phyloP scores from a whole-genome alignment of 1,140 invertebrate species.

The Dinoponera quadriceps region DNA sequence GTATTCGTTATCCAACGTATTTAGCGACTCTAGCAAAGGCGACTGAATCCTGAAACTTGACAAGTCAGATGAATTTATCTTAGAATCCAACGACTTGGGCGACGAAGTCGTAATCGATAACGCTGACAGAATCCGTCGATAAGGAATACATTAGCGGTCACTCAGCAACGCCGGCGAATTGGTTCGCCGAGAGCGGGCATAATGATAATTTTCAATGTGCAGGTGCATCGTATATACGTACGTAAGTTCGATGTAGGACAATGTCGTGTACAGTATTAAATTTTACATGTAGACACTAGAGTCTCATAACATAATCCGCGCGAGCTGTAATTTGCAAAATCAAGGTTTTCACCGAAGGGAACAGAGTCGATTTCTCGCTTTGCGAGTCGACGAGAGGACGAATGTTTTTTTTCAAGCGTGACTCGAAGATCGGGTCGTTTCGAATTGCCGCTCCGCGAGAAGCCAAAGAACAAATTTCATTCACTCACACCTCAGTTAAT shows the following conservation, averaged over 20 bases:
- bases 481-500: too few relatives aligned
- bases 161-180: constrained; percentile 13
- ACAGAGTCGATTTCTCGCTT: not conserved
- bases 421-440: too few relatives aligned
- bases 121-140: constrained; percentile 52
- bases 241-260: not conserved
- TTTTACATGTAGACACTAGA: constrained; percentile 30
- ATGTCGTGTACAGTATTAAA: constrained; percentile 45
- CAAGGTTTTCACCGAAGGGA: constrained; percentile 2
- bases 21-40: too few relatives aligned
- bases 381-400: not conserved
- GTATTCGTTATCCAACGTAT: too few relatives aligned
- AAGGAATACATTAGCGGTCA: not conserved
- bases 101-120: constrained; percentile 32
- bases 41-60: not conserved
- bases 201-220: constrained; percentile 21
- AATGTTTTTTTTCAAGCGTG: not conserved
- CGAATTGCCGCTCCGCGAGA: too few relatives aligned
- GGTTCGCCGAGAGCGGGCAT: not conserved
- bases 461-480: too few relatives aligned
- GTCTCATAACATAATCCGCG: constrained; percentile 28
- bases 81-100: not conserved
- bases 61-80: too few relatives aligned
- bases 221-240: not conserved
- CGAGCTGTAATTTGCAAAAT: not conserved